Evolutionary conservation across 2,797 vertebrate species (phyloP), one percentile per base, ranked within the genome.

Genomic region (Sebastes flavidus): DNA sequence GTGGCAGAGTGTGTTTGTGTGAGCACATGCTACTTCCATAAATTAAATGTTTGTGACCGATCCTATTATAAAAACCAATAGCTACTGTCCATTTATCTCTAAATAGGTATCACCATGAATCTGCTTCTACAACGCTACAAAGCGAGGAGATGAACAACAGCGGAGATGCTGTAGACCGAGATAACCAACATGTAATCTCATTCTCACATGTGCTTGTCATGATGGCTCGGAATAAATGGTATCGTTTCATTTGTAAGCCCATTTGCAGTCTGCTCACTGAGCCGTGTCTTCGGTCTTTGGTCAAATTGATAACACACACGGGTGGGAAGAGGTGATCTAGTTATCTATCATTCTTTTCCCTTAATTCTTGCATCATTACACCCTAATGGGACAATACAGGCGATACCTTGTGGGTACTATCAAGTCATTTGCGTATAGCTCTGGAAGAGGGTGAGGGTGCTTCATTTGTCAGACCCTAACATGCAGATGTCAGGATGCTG

Each of bases 391-490:
- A 91, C 8, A 55, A 82, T 88, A 79, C 78, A 84, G 82, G 75
- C 77, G 18, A 81, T 88, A 89, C 82, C 91, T 82, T 60, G 1
- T 84, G 88, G 90, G 87, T 84, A 90, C 91, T 89, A 93, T 91
- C 71, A 88, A 85, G 80, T 86, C 38, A 90, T 93, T 93, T 91
- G 84, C 30, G 55, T 84, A 87, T 10, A 55, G 65, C 82, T 89
- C 27, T 80, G 80, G 76, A 88, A 88, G 73, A 87, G 46, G 68
- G 56, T 8, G 69, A 49, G 18, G 84, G 86, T 66, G 82, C 88
- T 88, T 83, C 80, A 93, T 94, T 93, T 91, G 81, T 93, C 92
- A 92, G 89, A 87, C 78, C 78, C 69, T 83, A 91, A 90, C 92
- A 88, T 91, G 85, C 86, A 83, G 80, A 87, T 85, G 84, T 87